Evolutionary conservation across 2,113 vertebrate species (phyloP).

Genomic region (Mesoclemmys tuberculata): DNA sequence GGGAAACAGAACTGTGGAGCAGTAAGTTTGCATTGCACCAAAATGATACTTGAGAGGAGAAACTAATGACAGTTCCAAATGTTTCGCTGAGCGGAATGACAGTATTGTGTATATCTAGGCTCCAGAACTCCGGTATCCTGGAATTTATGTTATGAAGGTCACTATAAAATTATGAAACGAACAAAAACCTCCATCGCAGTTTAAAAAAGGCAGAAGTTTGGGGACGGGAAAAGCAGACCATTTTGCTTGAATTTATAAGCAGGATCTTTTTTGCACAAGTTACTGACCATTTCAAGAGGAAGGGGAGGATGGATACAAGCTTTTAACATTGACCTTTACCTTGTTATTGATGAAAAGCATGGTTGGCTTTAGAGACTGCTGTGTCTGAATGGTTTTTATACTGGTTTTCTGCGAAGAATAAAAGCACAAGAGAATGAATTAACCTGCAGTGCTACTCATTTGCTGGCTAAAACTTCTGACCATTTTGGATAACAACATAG

Average conservation of each 20-base stretch:
- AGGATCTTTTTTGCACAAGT: background rate
- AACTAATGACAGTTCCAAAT: background rate
- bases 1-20: background rate
- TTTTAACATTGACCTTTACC: background rate
- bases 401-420: background rate
- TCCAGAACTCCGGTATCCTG: background rate
- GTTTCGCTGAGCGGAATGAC: background rate
- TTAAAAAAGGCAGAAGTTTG: background rate
- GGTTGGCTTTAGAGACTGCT: background rate
- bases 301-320: background rate
- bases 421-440: background rate
- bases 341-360: background rate
- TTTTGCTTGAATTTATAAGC: background rate
- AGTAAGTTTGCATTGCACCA: background rate
- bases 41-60: background rate
- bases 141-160: background rate
- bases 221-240: background rate
- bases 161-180: background rate
- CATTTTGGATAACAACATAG: slow-evolving; percentile 35
- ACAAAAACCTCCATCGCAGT: background rate
- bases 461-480: slow-evolving; percentile 30
- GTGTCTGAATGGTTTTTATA: background rate
- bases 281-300: background rate
- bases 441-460: background rate
- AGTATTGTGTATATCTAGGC: background rate